Evolutionary conservation across 2,113 vertebrate genomes (phyloP), one percentile per base, ranked within the genome.

Genomic region (Tiliqua scincoides): DNA sequence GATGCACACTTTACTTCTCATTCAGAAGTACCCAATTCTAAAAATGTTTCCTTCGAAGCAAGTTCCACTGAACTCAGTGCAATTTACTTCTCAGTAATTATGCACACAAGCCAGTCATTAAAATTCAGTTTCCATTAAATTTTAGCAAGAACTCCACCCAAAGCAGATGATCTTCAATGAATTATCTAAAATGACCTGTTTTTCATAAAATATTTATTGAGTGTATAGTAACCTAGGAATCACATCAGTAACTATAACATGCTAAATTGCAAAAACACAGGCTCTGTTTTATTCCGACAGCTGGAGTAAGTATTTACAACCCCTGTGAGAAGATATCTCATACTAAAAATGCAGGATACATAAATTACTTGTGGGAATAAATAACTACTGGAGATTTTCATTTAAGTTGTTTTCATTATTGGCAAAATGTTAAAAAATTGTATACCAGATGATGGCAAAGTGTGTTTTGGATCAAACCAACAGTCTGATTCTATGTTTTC

Each of bases 221-320:
- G 57, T 83, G 86, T 68, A 52, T 70, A 54, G 1, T 54, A 1
- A 88, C 88, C 0, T 68, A 48, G 25, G 35, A 15, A 83, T 61
- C 84, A 30, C 10, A 85, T 75, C 12, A 74, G 57, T 85, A 62
- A 78, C 0, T 84, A 61, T 85, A 87, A 12, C 5, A 89, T 89
- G 82, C 9, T 17, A 87, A 90, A 89, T 54, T 8, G 52, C 52
- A 6, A 8, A 12, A 54, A 54, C 6, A 25, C 12, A 11, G n/a
- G 30, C 14, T 87, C 15, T 6, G 8, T 14, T 76, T 74, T 62
- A 74, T 11, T 2, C 17, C 79, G 17, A 1, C 30, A 57, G 37
- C 81, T 87, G 85, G 27, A 75, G 35, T 48, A 70, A 48, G 32
- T 81, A 90, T 37, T 15, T 63, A 76, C 73, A 88, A 72, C 9